Conservation (phyloP, 2,888 invertebrate genomes). For the Saturnia pavonia region DNA sequence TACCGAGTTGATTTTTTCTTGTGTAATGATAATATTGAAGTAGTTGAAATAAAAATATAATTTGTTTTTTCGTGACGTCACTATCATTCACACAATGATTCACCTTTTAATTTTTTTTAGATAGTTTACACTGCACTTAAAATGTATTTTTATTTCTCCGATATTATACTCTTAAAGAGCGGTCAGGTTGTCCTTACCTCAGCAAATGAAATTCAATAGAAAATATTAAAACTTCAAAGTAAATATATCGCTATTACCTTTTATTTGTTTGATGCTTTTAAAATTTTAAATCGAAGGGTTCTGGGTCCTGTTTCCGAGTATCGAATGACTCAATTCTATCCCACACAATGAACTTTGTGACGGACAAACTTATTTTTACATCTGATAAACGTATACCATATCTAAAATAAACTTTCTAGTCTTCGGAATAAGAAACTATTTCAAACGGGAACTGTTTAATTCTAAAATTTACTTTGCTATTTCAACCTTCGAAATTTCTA, state of each 20-base stretch:
- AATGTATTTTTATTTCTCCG: background rate
- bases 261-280: conserved; percentile 57
- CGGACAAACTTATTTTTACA: conserved; percentile 22
- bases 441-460: background rate
- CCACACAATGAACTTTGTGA: conserved; percentile 41
- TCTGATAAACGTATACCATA: background rate
- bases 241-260: conserved; percentile 47
- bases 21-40: background rate
- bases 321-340: conserved; percentile 57
- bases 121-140: background rate
- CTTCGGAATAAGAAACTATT: background rate
- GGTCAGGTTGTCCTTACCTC: background rate
- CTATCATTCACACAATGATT: background rate
- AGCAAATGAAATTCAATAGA: conserved; percentile 42
- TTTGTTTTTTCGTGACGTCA: no score
- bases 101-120: background rate
- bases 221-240: conserved; percentile 29
- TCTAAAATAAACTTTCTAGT: background rate
- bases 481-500: conserved; percentile 33
- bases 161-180: background rate
- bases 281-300: conserved; percentile 50
- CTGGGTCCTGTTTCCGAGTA: conserved; percentile 57
- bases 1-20: background rate
- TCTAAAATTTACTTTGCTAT: background rate
- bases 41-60: no score